A percentile compares a stretch with the other conserved stretches of the same genome.
Evolutionary conservation across 2,113 vertebrate species (phyloP).

Genomic region (Danio rerio): GRCz12tu NC_133194.1:10147501-10148000

Average conservation of each 20-base stretch:
- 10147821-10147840: slow-evolving; percentile 53
- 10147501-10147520: slow-evolving; percentile 83
- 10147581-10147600: slow-evolving; percentile 81
- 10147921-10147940: too few relatives aligned
- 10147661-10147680: slow-evolving; percentile 72
- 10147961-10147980: too few relatives aligned
- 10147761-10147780: slow-evolving; percentile 62
- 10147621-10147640: slow-evolving; percentile 74
- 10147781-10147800: slow-evolving; percentile 60
- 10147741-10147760: slow-evolving; percentile 60
- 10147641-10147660: slow-evolving; percentile 85
- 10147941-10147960: too few relatives aligned
- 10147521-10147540: slow-evolving; percentile 82
- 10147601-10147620: slow-evolving; percentile 79
- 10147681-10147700: slow-evolving; percentile 62
- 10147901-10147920: too few relatives aligned
- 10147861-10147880: not conserved
- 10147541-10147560: slow-evolving; percentile 84
- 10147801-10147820: slow-evolving; percentile 63
- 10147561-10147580: slow-evolving; percentile 84
- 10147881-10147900: not conserved
- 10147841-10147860: slow-evolving; percentile 48
- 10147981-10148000: too few relatives aligned
- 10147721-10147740: slow-evolving; percentile 57
- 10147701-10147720: slow-evolving; percentile 59